Base-by-base conservation (phyloP, 2,888 invertebrate genomes). In the Heliconius cydno region DNA sequence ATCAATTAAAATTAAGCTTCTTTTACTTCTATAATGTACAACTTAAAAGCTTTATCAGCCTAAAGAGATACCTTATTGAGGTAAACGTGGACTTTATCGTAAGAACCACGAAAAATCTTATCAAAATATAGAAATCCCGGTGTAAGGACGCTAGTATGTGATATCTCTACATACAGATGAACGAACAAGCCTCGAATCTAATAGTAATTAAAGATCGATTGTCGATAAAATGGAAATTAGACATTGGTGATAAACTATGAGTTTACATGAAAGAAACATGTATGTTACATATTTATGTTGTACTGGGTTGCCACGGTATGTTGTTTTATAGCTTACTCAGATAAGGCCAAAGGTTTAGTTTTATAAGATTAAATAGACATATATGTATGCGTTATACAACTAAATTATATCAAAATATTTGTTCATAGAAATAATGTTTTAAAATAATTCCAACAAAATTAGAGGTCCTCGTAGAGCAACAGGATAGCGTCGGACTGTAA, bases 161-260 rank as follows among this genome's bases (percentile, higher is more conserved):
- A n/a, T 73, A 60, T 60, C 60, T 73, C 25, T 60, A 73, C 60
- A n/a, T 60, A 60, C 30, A 60, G 73, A 60, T 73, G n/a, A 60
- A 30, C 19, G 25, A 38, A 60, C 60, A 38, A 73, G 57, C n/a
- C 7, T 2, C 73, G 9, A 60, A 60, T 38, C 34, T 25, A 60
- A 73, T 15, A 60, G 34, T 25, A 60, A 25, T 60, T n/a, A 34
- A n/a, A 34, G 38, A 60, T 73, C 13, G 4, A n/a, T 60, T 34
- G 30, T 57, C 34, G 73, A 73, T 73, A 60, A 73, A 73, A 73
- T 73, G 60, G 30, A 38, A 60, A 73, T 73, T 73, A 0, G 25
- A 22, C 25, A n/a, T 70, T 15, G 25, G 46, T 46, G 41, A 70
- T 70, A 70, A 70, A 19, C 70, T 28, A 60, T n/a, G 57, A 38